Evolutionary conservation across 2,113 vertebrate species (phyloP), one percentile per base, ranked within the genome.

Genomic region (Neoarius graeffei): DNA sequence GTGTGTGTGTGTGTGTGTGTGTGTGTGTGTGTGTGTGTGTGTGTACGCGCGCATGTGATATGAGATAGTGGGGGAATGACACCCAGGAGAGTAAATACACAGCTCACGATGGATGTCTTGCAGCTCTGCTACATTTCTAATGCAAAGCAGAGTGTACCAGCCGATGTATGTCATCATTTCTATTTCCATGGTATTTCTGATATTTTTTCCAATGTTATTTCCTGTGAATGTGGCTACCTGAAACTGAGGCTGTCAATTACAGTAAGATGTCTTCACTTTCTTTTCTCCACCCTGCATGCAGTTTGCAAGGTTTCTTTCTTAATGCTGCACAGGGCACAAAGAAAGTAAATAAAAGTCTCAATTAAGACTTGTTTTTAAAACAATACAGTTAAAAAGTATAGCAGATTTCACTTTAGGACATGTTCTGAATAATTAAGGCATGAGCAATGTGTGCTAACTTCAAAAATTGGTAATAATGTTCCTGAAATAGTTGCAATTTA

Each of bases 191-290:
- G 25, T 81, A 71, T 92, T 92, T 64, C 30, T 62, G 77, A 87
- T 88, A 92, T 92, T 73, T 85, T 90, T 83, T 88, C 88, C 77
- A 89, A 90, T 88, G 80, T 91, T 92, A 92, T 81, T 90, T 93
- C 88, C 89, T 85, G 88, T 85, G 87, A 91, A 91, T 92, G 90
- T 89, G 56, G 85, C 76, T 71, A 77, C 11, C 85, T 88, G 2
- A 64, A 84, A 83, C 87, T 84, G 17, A 52, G 89, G 85, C 89
- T 67, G 85, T 88, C 90, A 30, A 89, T 92, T 91, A 91, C 88
- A 82, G 76, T 20, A 82, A 35, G 87, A 85, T 89, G 77, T 69
- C 85, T 88, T 88, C 84, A 85, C 87, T 84, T 93, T 91, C 89
- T 89, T 62, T 0, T 88, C 92, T 91, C 91, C 81, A 88, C 84